Evolutionary conservation across 1,140 invertebrate species (phyloP), one percentile per base, ranked within the genome.

Genomic region (Plodia interpunctella): DNA sequence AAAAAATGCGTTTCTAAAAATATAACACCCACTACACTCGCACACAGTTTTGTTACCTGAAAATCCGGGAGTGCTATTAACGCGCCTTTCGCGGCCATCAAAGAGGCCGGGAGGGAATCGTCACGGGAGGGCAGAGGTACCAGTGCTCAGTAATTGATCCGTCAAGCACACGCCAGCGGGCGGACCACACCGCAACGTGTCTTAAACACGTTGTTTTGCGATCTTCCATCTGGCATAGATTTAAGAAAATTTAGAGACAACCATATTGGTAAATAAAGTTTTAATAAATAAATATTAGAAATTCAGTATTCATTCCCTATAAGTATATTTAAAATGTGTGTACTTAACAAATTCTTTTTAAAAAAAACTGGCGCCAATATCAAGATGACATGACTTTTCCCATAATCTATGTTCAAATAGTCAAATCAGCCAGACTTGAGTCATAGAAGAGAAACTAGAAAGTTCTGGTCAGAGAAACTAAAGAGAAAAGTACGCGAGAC

Each of bases 121-220:
- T 51, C 13, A 51, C 52, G 25, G 52, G 52, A 28, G 52, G 52
- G 21, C 52, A 10, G 32, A 30, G 52, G 52, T n/a, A n/a, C 11
- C 54, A 38, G 17, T 18, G 20, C 20, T 20, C 20, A 44, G 54
- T 55, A 55, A 55, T 55, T 55, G 54, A 55, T 55, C 54, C 32
- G 54, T 55, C 30, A 38, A 55, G 54, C 54, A 30, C 13, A 15
- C 38, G 38, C 54, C 54, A 19, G 54, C 30, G 54, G 54, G 32
- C 28, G 20, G 54, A 55, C 54, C 54, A 55, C 54, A 55, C 54
- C 30, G 0, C 30, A 28, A 32, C 52, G 52, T 20, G 38, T 44
- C 38, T 54, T 54, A 30, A 54, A 54, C 52, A 54, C 52, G 11
- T 54, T 54, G 25, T 44, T 44, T 44, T 55, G 54, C 54, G 30